A percentile compares a stretch with the other conserved stretches of the same genome.
Conservation (phyloP, 2,113 vertebrate genomes). For the Sitta europaea region DNA sequence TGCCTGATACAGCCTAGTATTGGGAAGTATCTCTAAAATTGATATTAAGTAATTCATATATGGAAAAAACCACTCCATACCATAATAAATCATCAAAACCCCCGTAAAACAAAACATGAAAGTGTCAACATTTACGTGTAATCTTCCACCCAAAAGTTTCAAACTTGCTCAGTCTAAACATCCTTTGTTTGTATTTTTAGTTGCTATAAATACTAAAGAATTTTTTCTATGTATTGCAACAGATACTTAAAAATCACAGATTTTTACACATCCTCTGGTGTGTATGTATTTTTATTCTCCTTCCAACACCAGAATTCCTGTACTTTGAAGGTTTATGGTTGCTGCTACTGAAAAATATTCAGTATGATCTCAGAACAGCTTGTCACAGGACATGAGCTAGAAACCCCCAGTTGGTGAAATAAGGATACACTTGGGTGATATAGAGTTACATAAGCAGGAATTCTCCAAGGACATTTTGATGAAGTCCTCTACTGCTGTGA, state of each 20-base stretch:
- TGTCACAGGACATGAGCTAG: neutral
- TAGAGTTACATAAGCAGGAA: neutral
- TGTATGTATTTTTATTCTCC: neutral
- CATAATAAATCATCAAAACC: neutral
- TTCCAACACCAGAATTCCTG: neutral
- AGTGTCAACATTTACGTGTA: neutral
- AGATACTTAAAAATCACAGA: neutral
- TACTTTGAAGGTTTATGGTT: neutral
- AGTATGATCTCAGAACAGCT: neutral
- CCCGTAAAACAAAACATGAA: neutral
- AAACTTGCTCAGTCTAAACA: neutral
- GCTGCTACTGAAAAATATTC: neutral
- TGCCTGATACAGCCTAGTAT: neutral
- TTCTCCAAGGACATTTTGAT: neutral
- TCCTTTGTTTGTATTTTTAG: neutral
- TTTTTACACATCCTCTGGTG: neutral
- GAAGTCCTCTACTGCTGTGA: neutral
- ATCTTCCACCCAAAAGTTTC: neutral
- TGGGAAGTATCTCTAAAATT: neutral
- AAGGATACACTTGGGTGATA: neutral
- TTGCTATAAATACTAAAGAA: neutral
- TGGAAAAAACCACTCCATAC: neutral
- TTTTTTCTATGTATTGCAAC: neutral
- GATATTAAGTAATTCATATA: neutral
- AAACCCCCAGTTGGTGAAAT: neutral